Evolutionary conservation across 2,888 invertebrate genomes (phyloP), one percentile per base, ranked within the genome.

Genomic region (Nomada fucata): DNA sequence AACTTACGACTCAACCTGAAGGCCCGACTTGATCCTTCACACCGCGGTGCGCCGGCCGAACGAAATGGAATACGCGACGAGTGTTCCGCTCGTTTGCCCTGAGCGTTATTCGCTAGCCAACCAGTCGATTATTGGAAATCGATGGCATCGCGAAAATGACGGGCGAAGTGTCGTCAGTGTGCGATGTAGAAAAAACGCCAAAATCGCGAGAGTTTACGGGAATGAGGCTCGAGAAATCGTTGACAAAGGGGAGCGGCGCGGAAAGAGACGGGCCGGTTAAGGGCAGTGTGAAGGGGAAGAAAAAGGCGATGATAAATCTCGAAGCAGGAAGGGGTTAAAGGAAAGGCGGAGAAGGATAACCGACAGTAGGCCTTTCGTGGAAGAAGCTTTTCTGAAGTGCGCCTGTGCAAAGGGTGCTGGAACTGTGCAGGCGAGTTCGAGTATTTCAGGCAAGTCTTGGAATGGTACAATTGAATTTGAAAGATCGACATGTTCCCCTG

Each of bases 31-130:
- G 83, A 88, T 89, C 86, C 87, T 83, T 89, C 90, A 86, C 88
- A 87, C 82, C 26, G 26, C 26, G 26, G 26, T 26, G 26, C 26
- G 2, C 26, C 88, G 84, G 83, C 67, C 72, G 60, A 70, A 57
- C 82, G 84, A 86, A 90, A 90, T 90, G 88, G 90, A 91, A 91
- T 90, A 88, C 88, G 87, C 84, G 89, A 90, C 89, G 90, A 90
- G 89, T 86, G 83, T 87, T 88, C 86, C 79, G 81, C 78, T 81
- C 86, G 82, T 86, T 84, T 71, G 84, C 70, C 50, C 47, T 55
- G 42, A 3, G 5, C 76, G 50, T 26, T 52, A 55, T 52, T 29
- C 67, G 70, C 77, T 73, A 55, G 82, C 76, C 76, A 59, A 67
- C 60, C 69, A 59, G 36, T 67, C 86, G 89, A 88, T 89, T 88